Percentiles rank a stretch among this genome's conserved stretches.
Evolutionary conservation across 2,797 vertebrate species (phyloP).

Genomic region (Micromesistius poutassou): DNA sequence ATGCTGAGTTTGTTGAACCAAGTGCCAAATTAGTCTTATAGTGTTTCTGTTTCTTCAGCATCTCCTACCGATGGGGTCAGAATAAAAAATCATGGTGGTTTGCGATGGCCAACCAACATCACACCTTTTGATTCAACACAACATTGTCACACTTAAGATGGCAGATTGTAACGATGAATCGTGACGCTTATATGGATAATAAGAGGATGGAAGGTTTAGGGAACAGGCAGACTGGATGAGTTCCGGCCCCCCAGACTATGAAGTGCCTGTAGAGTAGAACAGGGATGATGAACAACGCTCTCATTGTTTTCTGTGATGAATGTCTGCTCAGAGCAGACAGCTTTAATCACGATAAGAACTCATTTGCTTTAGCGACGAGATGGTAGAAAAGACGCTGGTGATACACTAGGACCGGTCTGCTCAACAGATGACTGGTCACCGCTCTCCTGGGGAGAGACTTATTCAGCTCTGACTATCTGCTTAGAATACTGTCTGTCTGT

Average conservation of each 20-base stretch:
- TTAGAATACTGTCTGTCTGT: neutral
- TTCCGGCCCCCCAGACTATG: too few species aligned
- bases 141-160: too few species aligned
- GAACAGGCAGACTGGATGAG: neutral
- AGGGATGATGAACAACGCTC: too few species aligned
- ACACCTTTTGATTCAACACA: too few species aligned
- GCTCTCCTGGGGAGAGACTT: slow-evolving; percentile 69
- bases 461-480: slow-evolving; percentile 32
- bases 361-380: neutral
- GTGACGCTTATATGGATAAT: neutral
- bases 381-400: neutral
- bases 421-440: neutral
- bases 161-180: too few species aligned
- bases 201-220: neutral
- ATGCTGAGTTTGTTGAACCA: slow-evolving; percentile 35
- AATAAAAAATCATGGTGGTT: neutral
- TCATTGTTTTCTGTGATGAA: too few species aligned
- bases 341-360: neutral
- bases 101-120: too few species aligned
- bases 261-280: neutral
- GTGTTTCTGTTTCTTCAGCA: slow-evolving; percentile 29
- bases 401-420: neutral
- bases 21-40: slow-evolving; percentile 74
- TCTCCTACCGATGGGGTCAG: slow-evolving; percentile 45
- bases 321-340: too few species aligned